These are phyloP conservation scores for Axis porcinus DNA, from an alignment of 2,113 vertebrate genomes.

Conservation along the genomic window DNA sequence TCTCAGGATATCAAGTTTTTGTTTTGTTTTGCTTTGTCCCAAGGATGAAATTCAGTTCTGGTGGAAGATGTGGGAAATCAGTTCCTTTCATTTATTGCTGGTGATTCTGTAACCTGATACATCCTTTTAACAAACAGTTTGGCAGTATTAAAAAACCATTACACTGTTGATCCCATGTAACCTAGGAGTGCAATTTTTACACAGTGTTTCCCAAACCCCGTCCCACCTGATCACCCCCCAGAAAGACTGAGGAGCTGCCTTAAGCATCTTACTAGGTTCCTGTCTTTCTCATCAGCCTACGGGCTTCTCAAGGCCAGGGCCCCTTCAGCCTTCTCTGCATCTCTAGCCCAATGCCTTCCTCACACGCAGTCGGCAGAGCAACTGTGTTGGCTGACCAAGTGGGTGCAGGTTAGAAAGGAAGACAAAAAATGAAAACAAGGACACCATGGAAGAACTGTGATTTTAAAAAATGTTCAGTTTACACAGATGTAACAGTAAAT, in stretches of 20 bases:
- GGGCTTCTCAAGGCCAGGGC: neutral
- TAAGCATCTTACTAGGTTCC: neutral
- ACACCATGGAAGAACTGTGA: neutral
- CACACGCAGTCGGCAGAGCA: fast-evolving
- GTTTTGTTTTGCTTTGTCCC: conserved; percentile 10
- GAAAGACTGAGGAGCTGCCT: neutral
- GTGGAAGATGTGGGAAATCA: neutral
- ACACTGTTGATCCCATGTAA: neutral
- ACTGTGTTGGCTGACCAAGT: neutral
- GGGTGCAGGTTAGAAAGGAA: neutral
- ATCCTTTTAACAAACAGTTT: conserved; percentile 17
- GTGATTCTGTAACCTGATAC: conserved; percentile 1
- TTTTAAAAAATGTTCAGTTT: neutral
- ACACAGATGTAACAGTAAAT: neutral
- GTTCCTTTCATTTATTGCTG: neutral
- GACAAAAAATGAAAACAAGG: neutral
- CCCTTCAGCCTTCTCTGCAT: neutral
- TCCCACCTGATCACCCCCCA: neutral
- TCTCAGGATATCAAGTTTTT: neutral
- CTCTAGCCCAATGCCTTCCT: neutral
- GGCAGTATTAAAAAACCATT: neutral
- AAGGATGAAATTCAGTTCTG: neutral
- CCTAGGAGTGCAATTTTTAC: neutral
- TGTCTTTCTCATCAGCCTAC: neutral
- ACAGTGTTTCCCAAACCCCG: neutral